A percentile compares a stretch with the other conserved stretches of the same genome.
These are phyloP conservation scores for Balanococcus diminutus DNA, from an alignment of 2,888 invertebrate species.

Conservation along the genomic window DNA sequence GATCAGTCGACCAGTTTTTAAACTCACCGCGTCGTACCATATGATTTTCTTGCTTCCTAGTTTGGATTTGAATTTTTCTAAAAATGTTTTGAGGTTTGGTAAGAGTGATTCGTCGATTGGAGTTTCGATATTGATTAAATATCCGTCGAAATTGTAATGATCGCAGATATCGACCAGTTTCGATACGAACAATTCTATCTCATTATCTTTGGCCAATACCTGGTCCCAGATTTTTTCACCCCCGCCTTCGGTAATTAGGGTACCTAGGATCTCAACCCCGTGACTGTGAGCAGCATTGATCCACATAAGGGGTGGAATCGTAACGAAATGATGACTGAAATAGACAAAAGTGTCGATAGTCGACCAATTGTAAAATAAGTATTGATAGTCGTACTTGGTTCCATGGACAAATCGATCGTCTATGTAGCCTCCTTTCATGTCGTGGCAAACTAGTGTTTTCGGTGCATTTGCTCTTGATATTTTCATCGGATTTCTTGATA, in stretches of 20 bases:
- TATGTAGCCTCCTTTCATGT: slow-evolving; percentile 93
- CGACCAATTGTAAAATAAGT: slow-evolving; percentile 91
- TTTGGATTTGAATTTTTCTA: slow-evolving; percentile 65
- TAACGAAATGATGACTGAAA: slow-evolving; percentile 93
- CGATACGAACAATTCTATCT: slow-evolving; percentile 69
- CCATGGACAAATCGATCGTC: slow-evolving; percentile 83
- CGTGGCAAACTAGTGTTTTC: slow-evolving; percentile 89
- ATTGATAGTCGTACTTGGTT: slow-evolving; percentile 68
- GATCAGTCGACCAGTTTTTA: slow-evolving; percentile 71
- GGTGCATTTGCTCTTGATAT: slow-evolving; percentile 65
- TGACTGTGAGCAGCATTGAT: slow-evolving; percentile 89
- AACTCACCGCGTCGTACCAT: slow-evolving; percentile 96
- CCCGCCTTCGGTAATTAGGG: slow-evolving; percentile 84
- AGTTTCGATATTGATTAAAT: slow-evolving; percentile 96
- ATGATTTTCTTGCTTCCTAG: slow-evolving; percentile 62
- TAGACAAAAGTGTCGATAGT: slow-evolving; percentile 93
- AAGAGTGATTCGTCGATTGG: slow-evolving; percentile 64
- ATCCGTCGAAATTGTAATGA: slow-evolving; percentile 88
- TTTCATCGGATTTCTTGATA: no score
- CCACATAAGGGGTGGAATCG: slow-evolving; percentile 93
- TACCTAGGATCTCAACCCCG: slow-evolving; percentile 88
- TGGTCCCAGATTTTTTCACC: slow-evolving; percentile 72
- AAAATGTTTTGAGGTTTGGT: slow-evolving; percentile 67
- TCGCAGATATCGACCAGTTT: slow-evolving; percentile 75
- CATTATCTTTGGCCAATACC: slow-evolving; percentile 68